Evolutionary conservation across 2,888 invertebrate genomes (phyloP).

Genomic region (Sericinus montela): DNA sequence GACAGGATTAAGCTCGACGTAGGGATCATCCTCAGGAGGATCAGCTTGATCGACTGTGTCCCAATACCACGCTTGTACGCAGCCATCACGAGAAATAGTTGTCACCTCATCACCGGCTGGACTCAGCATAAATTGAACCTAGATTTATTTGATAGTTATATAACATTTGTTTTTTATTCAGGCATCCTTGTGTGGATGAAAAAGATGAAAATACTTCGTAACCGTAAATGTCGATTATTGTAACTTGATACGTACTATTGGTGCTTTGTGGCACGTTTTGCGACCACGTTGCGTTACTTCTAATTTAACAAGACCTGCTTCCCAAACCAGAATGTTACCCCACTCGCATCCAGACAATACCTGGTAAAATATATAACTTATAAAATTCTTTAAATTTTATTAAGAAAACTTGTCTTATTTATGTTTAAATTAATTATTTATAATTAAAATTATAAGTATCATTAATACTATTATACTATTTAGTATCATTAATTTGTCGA

Average conservation of each 20-base stretch:
- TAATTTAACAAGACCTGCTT: slow-evolving; percentile 91
- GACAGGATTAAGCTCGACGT: slow-evolving; percentile 91
- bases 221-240: no score
- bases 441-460: no score
- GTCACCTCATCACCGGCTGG: slow-evolving; percentile 65
- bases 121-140: slow-evolving; percentile 73
- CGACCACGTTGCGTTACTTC: slow-evolving; percentile 87
- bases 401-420: no score
- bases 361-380: slow-evolving; percentile 44
- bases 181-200: no score
- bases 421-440: no score
- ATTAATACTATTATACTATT: no score
- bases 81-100: slow-evolving; percentile 85
- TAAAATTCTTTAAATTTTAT: no score
- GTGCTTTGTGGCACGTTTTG: slow-evolving; percentile 86
- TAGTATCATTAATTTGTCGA: no score
- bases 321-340: slow-evolving; percentile 96
- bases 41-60: slow-evolving; percentile 94
- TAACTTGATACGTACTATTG: slow-evolving; percentile 71
- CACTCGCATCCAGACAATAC: slow-evolving; percentile 92
- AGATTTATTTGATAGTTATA: no score
- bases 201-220: no score
- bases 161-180: no score
- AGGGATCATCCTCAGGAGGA: slow-evolving; percentile 87
- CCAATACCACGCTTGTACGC: slow-evolving; percentile 92